Evolutionary conservation across 2,888 invertebrate genomes (phyloP), one percentile per base, ranked within the genome.

Genomic region (Cheilosia vernalis): DNA sequence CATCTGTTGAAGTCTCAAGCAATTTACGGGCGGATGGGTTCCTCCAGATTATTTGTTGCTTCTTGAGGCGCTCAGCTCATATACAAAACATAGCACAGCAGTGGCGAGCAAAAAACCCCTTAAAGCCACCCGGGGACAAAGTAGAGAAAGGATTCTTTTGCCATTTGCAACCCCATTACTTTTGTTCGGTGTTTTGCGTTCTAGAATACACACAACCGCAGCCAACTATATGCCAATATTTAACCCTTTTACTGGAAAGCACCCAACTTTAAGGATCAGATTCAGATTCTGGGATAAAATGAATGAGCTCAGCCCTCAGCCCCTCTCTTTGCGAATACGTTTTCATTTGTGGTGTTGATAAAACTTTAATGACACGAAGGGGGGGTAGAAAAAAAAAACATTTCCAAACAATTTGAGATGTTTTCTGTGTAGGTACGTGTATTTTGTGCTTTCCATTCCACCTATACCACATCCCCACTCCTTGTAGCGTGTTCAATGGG

Each of bases 341-440:
- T 88, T 88, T 86, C 88, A 87, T 89, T 89, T 89, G 88, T 87
- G 88, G 87, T 86, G 86, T 87, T 90, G 89, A 89, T 90, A 90
- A 90, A 90, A 90, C 90, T 90, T 90, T 90, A 90, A 90, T 90
- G 90, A 89, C 89, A 88, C 89, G 89, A 87, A 87, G 60, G 55
- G 70, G 58, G 70, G 49, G n/a, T n/a, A 67, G 49, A 47, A 55
- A 44, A 55, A 63, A 51, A 44, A 69, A 61, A 44, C 61, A 53
- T 72, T 85, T 85, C 81, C 85, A 77, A 81, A 81, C 85, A 85
- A 85, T 85, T 85, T 85, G 81, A 85, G 81, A 81, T 85, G 85
- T 81, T 77, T 85, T 81, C 76, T 80, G 70, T 85, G 80, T 85
- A 74, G 72, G 70, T 85, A 74, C 76, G 70, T 85, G 61, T 85